Evolutionary conservation across 2,113 vertebrate genomes (phyloP).

Genomic region (Mobula birostris): DNA sequence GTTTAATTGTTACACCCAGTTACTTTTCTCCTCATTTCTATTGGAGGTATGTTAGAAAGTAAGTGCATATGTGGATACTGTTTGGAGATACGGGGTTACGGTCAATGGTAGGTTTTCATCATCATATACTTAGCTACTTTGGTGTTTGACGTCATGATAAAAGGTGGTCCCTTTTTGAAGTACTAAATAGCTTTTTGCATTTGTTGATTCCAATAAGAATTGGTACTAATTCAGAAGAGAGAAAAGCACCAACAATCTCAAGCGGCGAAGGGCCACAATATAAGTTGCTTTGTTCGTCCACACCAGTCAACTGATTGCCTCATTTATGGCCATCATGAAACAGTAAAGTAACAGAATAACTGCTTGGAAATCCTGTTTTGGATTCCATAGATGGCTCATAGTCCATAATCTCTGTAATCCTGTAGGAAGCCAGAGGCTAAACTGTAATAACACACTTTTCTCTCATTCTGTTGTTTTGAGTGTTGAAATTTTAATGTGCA

Average conservation of each 20-base stretch:
- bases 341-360: not conserved
- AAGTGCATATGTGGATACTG: not conserved
- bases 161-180: not conserved
- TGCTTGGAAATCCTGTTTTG: not conserved
- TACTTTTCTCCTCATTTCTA: not conserved
- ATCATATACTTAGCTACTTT: not conserved
- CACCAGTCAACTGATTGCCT: not conserved
- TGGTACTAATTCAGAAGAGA: not conserved
- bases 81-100: not conserved
- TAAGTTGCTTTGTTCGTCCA: not conserved
- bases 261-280: not conserved
- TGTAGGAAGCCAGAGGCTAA: not conserved
- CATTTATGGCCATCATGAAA: not conserved
- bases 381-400: not conserved
- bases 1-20: not conserved
- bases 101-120: not conserved
- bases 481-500: not conserved
- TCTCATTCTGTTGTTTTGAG: not conserved
- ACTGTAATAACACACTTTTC: not conserved
- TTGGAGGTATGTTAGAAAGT: not conserved
- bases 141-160: not conserved
- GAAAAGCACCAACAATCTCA: not conserved
- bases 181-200: not conserved
- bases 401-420: not conserved
- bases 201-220: not conserved